Evolutionary conservation across 2,113 vertebrate genomes (phyloP), one percentile per base, ranked within the genome.

Genomic region (Etheostoma spectabile): DNA sequence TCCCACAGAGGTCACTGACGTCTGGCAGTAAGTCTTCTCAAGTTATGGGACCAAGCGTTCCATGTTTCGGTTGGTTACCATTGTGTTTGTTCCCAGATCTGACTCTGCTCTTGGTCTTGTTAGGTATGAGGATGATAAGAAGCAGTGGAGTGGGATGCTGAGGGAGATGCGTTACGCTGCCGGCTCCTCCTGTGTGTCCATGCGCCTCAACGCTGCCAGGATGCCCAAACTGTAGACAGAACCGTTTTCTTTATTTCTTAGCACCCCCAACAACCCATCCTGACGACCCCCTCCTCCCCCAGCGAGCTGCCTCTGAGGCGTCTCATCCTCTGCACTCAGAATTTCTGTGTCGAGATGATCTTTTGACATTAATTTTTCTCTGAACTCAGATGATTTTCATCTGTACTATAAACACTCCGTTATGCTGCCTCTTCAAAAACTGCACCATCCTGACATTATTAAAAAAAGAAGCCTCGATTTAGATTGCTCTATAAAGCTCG

Each of bases 81-180:
- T 5, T 38, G 46, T 19, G 3, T 11, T 72, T 33, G 2, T 27
- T 51, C 63, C 1, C 8, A 27, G 0, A 3, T 42, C 33, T 74
- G 27, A 85, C 67, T 27, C 13, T 70, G 4, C 13, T 52, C 33
- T 48, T 4, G 5, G 42, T 70, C 35, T 48, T 4, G n/a, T 69
- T 88, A 99, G 98, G 91, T 99, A 97, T 57, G 98, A 99, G 84
- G 97, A 98, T 0, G 97, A 97, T 76, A 99, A 96, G 94, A 99
- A 98, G 93, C 96, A 98, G 93, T 99, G 98, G 98, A 92, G 95
- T 30, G 98, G 98, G 30, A 98, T 99, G 94, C 88, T 99, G 91
- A 98, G 98, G 91, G 98, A 99, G 93, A 98, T 99, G 90, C 96
- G 97, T 66, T 99, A 99, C 0, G 98, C 97, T 8, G 96, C 97